Percentiles rank a stretch among this genome's conserved stretches.
phyloP scores from a whole-genome alignment of 2,888 invertebrate species.

The Creontiades dilutus region DNA sequence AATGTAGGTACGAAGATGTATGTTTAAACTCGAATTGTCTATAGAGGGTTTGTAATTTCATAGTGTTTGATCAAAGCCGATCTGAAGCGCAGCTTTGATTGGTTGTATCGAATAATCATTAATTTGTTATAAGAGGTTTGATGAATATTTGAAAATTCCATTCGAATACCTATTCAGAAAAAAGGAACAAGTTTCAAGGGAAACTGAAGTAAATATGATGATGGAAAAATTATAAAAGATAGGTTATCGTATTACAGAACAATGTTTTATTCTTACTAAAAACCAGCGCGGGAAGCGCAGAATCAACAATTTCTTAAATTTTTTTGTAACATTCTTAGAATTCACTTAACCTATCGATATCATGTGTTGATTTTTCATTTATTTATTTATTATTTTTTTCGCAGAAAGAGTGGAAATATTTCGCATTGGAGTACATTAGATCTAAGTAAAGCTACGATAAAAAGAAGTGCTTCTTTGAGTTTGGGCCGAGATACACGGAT shows the following conservation, averaged over 20 bases:
- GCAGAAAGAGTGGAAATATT: conserved; percentile 32
- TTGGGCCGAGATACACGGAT: conserved; percentile 24
- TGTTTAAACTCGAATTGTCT: too few relatives aligned
- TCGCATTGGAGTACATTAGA: conserved; percentile 38
- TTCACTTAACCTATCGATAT: conserved; percentile 22
- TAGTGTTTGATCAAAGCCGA: not conserved
- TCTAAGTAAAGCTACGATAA: conserved; percentile 42
- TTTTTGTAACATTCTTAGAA: not conserved
- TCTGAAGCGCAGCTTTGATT: not conserved
- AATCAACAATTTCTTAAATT: not conserved
- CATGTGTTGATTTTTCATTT: not conserved
- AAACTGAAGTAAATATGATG: not conserved
- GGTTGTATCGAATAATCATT: not conserved
- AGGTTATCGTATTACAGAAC: not conserved
- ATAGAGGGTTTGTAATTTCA: too few relatives aligned
- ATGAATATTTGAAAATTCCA: not conserved
- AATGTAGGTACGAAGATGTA: too few relatives aligned
- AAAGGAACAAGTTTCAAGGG: not conserved
- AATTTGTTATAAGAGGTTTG: not conserved
- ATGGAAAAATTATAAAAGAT: not conserved
- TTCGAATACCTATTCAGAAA: not conserved
- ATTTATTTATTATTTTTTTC: not conserved
- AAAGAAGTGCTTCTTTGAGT: conserved; percentile 44
- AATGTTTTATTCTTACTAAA: not conserved
- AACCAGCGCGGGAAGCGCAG: not conserved